Conservation (phyloP, 2,113 vertebrate genomes). For the Sinocyclocheilus maitianheensis region DNA sequence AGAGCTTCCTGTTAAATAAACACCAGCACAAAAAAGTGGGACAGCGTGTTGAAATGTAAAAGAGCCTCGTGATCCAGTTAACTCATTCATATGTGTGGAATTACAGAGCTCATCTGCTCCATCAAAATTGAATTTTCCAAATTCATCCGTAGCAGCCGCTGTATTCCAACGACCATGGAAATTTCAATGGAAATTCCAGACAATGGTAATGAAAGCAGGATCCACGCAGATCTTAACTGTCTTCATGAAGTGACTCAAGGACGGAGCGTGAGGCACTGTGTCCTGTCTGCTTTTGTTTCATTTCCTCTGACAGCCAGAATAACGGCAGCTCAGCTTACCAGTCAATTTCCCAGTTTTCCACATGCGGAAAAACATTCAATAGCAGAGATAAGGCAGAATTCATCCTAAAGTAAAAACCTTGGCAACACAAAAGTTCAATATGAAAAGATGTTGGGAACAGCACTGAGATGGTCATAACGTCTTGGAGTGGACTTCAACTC, state of each 20-base stretch:
- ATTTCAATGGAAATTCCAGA: slow-evolving; percentile 23
- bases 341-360: slow-evolving; percentile 40
- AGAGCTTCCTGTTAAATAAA: slow-evolving; percentile 19
- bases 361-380: slow-evolving; percentile 11
- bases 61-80: neutral
- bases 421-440: neutral
- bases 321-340: slow-evolving; percentile 31
- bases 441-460: neutral
- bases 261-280: slow-evolving; percentile 8
- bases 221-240: neutral
- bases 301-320: slow-evolving; percentile 35
- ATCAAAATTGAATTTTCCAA: slow-evolving; percentile 4
- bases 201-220: neutral
- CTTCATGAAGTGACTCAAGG: slow-evolving; percentile 28
- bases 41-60: neutral
- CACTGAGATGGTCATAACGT: neutral
- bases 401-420: neutral
- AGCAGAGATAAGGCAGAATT: neutral
- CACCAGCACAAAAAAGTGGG: neutral
- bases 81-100: neutral
- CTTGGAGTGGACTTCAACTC: neutral
- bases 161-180: neutral
- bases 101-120: neutral
- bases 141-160: neutral
- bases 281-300: slow-evolving; percentile 47